Conservation (phyloP, 2,888 invertebrate species). For the Drosophila acutilabella region DNA sequence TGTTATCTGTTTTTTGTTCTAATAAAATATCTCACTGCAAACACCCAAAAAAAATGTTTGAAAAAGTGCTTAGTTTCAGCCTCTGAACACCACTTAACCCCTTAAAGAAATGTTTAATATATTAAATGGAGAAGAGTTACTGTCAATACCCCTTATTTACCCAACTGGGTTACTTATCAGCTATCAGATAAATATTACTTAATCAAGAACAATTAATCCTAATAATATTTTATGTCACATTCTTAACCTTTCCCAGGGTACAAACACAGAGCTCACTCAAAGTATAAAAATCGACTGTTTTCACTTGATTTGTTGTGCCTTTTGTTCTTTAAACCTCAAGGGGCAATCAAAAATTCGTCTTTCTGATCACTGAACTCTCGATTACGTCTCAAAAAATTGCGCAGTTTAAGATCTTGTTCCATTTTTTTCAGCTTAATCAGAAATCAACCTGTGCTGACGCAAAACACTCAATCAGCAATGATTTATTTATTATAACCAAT, state of each 20-base stretch:
- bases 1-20: too few relatives aligned
- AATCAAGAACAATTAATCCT: too few relatives aligned
- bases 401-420: conserved; percentile 31
- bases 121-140: too few relatives aligned
- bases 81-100: too few relatives aligned
- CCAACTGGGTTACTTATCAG: too few relatives aligned
- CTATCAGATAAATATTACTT: too few relatives aligned
- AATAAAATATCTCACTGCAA: too few relatives aligned
- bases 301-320: conserved; percentile 9
- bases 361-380: conserved; percentile 48
- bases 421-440: background rate
- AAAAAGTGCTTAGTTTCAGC: too few relatives aligned
- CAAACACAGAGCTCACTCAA: background rate
- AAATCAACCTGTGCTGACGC: conserved; percentile 19
- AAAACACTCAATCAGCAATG: background rate
- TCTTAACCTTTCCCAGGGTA: conserved; percentile 25
- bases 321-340: conserved; percentile 19
- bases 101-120: too few relatives aligned
- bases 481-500: conserved; percentile 9
- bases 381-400: conserved; percentile 30
- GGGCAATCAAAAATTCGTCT: conserved; percentile 24
- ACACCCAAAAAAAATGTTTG: too few relatives aligned
- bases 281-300: background rate
- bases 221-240: too few relatives aligned
- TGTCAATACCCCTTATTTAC: too few relatives aligned